These are phyloP conservation scores for Meriones psammophilus DNA, from an alignment of 2,797 vertebrate species.

Conservation along the genomic window DNA sequence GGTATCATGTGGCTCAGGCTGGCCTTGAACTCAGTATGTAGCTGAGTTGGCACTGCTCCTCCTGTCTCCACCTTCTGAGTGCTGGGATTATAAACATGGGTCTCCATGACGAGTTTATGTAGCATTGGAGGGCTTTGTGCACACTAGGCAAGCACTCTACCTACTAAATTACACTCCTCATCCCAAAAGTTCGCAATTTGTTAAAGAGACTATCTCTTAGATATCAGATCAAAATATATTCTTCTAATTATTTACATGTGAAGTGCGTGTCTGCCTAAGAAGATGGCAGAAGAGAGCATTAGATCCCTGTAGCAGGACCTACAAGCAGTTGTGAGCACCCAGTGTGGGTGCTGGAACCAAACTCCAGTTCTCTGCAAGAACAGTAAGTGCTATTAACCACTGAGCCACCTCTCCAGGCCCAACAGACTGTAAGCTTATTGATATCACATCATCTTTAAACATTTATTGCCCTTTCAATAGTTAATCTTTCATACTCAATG, in stretches of 20 bases:
- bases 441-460: conserved; percentile 26
- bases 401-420: neutral
- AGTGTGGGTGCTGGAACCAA: neutral
- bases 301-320: neutral
- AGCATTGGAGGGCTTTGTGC: neutral
- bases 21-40: too few species aligned
- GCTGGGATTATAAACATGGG: neutral
- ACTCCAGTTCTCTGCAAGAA: neutral
- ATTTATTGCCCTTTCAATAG: neutral
- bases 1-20: neutral
- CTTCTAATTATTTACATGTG: neutral
- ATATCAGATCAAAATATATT: conserved; percentile 31
- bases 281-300: too few species aligned
- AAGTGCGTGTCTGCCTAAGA: neutral
- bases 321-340: neutral
- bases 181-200: conserved; percentile 48
- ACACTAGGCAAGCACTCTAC: neutral
- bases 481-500: conserved; percentile 18
- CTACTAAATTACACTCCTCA: neutral
- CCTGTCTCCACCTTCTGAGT: neutral
- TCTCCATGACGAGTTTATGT: neutral
- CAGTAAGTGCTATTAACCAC: neutral
- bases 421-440: conserved; percentile 41
- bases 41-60: neutral
- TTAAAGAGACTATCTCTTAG: conserved; percentile 60